Evolutionary conservation across 1,140 invertebrate genomes (phyloP).

Genomic region (Hyphantria cunea): DNA sequence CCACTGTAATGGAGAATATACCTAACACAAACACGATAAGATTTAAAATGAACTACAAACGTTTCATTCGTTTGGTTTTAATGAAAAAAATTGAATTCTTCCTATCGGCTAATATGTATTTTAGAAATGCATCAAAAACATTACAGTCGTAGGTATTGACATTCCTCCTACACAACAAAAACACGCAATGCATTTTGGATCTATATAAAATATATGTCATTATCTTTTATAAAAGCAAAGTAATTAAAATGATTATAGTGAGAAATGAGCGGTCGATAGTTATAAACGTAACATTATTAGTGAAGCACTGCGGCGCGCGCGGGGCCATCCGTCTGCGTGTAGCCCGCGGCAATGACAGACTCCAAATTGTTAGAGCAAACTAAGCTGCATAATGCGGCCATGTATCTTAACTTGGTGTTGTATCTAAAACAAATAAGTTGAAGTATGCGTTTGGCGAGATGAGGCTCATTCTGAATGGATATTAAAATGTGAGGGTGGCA

Average conservation of each 20-base stretch:
- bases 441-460: conserved; percentile 58
- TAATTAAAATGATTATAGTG: conserved; percentile 29
- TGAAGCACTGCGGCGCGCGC: conserved; percentile 41
- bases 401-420: conserved; percentile 64
- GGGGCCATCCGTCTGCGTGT: conserved; percentile 39
- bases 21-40: too few relatives aligned
- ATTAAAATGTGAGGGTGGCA: conserved; percentile 40
- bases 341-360: conserved; percentile 49
- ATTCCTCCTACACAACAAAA: too few relatives aligned
- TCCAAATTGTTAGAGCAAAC: conserved; percentile 53
- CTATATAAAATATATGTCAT: conserved; percentile 16
- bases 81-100: too few relatives aligned
- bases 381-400: conserved; percentile 57
- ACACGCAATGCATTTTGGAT: conserved; percentile 1
- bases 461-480: conserved; percentile 41
- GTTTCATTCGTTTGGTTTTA: too few relatives aligned
- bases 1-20: too few relatives aligned
- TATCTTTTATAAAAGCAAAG: conserved; percentile 28
- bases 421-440: conserved; percentile 77
- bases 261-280: conserved; percentile 23
- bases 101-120: too few relatives aligned
- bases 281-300: conserved; percentile 29
- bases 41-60: too few relatives aligned
- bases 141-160: too few relatives aligned
- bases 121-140: too few relatives aligned